Evolutionary conservation across 2,113 vertebrate genomes (phyloP).

Genomic region (Hymenochirus boettgeri): DNA sequence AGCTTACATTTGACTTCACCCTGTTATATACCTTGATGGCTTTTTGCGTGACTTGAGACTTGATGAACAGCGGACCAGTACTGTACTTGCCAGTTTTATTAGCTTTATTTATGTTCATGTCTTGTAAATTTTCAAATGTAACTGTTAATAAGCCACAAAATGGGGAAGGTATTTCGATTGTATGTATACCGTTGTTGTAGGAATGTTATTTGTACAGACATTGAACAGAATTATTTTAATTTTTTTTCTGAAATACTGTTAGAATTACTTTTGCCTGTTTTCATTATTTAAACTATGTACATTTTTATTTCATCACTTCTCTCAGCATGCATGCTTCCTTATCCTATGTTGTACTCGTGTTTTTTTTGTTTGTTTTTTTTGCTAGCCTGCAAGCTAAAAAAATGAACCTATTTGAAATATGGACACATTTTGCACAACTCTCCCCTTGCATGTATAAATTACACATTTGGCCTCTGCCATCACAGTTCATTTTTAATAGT

Average conservation of each 20-base stretch:
- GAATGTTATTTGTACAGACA: conserved; percentile 71
- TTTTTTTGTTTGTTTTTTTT: too few species aligned
- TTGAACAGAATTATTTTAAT: conserved; percentile 73
- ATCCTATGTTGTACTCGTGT: conserved; percentile 51
- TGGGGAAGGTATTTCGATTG: conserved; percentile 63
- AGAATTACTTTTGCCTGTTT: conserved; percentile 50
- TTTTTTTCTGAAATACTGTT: conserved; percentile 58
- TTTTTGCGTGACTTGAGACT: conserved; percentile 59
- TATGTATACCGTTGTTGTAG: conserved; percentile 78
- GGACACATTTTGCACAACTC: conserved; percentile 47
- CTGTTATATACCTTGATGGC: conserved; percentile 55
- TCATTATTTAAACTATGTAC: conserved; percentile 57
- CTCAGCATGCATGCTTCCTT: conserved; percentile 66
- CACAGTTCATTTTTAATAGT: conserved; percentile 50
- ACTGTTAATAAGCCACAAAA: conserved; percentile 58
- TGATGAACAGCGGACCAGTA: conserved; percentile 69
- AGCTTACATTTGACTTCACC: conserved; percentile 56
- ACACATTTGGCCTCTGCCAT: conserved; percentile 51
- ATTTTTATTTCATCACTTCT: conserved; percentile 55
- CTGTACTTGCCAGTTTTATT: conserved; percentile 83
- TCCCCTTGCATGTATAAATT: conserved; percentile 45
- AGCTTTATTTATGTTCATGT: conserved; percentile 91
- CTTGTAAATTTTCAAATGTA: conserved; percentile 75
- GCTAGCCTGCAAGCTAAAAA: conserved; percentile 57
- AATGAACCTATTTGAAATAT: conserved; percentile 49